These are phyloP conservation scores for Ornithoptera alexandrae DNA, from an alignment of 2,888 invertebrate genomes.

Conservation along the genomic window DNA sequence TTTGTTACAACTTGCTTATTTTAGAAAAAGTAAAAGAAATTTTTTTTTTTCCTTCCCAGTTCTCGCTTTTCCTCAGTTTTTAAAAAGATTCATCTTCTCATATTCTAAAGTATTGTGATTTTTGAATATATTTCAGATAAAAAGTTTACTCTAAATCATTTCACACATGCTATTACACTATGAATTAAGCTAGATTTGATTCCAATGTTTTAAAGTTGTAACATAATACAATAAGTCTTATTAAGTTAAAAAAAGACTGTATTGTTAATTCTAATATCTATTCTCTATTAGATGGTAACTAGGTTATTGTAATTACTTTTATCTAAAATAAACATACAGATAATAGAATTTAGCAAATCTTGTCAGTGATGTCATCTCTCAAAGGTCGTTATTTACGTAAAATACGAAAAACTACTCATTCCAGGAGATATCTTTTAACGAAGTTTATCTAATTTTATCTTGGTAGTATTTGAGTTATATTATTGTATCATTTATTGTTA, in stretches of 20 bases:
- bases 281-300: background rate
- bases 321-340: background rate
- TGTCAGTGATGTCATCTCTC: slow-evolving; percentile 17
- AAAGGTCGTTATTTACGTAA: slow-evolving; percentile 17
- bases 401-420: slow-evolving; percentile 9
- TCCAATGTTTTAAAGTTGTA: too few relatives aligned
- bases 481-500: too few relatives aligned
- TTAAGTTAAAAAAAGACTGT: too few relatives aligned
- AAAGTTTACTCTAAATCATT: too few relatives aligned
- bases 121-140: too few relatives aligned
- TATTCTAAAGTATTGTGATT: too few relatives aligned
- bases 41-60: background rate
- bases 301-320: background rate
- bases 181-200: too few relatives aligned
- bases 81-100: too few relatives aligned
- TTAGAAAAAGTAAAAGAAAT: background rate
- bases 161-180: too few relatives aligned
- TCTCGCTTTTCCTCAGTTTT: too few relatives aligned
- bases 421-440: background rate
- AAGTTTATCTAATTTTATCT: background rate
- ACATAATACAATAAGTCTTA: too few relatives aligned
- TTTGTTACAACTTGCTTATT: background rate
- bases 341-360: slow-evolving; percentile 19
- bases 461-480: background rate
- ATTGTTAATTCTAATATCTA: background rate